Conservation (phyloP, 1,140 invertebrate species). For the Arctopsyche grandis region DNA sequence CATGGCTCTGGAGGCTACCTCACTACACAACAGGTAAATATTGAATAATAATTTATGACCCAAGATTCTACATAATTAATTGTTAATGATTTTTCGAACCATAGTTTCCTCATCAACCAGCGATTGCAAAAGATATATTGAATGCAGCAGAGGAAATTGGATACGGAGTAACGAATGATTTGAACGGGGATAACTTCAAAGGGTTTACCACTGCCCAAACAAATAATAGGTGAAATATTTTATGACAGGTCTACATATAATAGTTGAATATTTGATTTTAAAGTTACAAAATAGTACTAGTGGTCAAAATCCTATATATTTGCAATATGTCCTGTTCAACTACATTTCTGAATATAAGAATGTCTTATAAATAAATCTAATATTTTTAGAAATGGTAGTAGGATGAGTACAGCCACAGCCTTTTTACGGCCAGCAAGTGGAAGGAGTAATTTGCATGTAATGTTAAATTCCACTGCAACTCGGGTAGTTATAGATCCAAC, state of each 20-base stretch:
- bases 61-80: not conserved
- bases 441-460: slow-evolving; percentile 78
- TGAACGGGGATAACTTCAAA: slow-evolving; percentile 84
- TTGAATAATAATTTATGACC: not conserved
- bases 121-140: slow-evolving; percentile 63
- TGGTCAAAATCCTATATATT: too few species aligned
- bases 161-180: slow-evolving; percentile 66
- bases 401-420: slow-evolving; percentile 82
- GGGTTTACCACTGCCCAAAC: slow-evolving; percentile 88
- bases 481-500: slow-evolving; percentile 65
- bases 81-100: not conserved
- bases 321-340: too few species aligned
- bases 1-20: slow-evolving; percentile 81
- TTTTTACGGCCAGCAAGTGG: slow-evolving; percentile 84
- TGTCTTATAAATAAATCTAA: not conserved
- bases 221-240: slow-evolving; percentile 69
- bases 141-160: slow-evolving; percentile 62
- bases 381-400: slow-evolving; percentile 76
- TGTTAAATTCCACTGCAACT: slow-evolving; percentile 80
- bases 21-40: slow-evolving; percentile 60
- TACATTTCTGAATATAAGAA: too few species aligned
- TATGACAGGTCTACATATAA: not conserved
- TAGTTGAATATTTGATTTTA: not conserved
- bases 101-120: slow-evolving; percentile 63
- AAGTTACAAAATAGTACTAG: too few species aligned